These are phyloP conservation scores for Saturnia pavonia DNA, from an alignment of 2,888 invertebrate species.

Conservation along the genomic window DNA sequence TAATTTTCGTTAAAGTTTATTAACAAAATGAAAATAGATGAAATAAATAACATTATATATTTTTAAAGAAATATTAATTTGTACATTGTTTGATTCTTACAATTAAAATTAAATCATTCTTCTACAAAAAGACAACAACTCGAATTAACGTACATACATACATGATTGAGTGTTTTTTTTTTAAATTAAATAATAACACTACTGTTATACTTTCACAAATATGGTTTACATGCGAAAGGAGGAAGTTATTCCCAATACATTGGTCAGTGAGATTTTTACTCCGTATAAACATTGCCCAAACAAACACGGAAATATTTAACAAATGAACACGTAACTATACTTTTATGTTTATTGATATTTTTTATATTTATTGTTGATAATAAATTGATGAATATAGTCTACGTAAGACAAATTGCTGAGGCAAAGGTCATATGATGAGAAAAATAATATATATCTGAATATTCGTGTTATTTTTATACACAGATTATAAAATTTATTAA, in stretches of 20 bases:
- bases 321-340: neutral
- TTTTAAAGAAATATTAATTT: constrained; percentile 77
- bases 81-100: constrained; percentile 74
- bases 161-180: constrained; percentile 21
- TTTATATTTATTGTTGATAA: too few relatives aligned
- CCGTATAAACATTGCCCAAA: neutral
- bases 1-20: constrained; percentile 70
- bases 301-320: neutral
- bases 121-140: constrained; percentile 70
- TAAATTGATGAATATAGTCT: neutral
- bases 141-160: constrained; percentile 43
- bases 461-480: neutral
- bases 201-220: constrained; percentile 40
- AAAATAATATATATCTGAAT: neutral
- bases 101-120: constrained; percentile 59
- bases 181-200: constrained; percentile 16
- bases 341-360: too few relatives aligned
- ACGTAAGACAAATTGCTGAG: neutral
- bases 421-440: neutral
- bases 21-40: constrained; percentile 75
- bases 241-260: neutral
- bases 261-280: neutral
- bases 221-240: neutral
- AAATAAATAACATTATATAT: constrained; percentile 80
- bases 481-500: neutral